Base-by-base conservation (phyloP, 2,888 invertebrate genomes). In the Papilio elwesi region DNA sequence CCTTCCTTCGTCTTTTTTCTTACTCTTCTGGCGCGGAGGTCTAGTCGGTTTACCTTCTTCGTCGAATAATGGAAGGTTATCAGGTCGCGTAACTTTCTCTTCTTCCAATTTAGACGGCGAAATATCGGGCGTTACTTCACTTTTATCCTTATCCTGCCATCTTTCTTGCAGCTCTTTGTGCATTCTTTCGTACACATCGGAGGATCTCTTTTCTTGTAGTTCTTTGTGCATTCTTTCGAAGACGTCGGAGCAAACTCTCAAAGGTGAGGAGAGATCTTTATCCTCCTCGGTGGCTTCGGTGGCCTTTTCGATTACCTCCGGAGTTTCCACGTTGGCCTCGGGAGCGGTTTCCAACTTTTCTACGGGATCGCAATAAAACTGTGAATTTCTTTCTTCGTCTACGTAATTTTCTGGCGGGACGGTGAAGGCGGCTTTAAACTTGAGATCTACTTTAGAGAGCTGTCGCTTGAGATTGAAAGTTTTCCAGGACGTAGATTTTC, bases 391-490 rank as follows among this genome's bases (percentile, higher is more conserved):
- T 69, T 81, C 82, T 74, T 90, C 91, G 49, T 89, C 88, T 55
- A 83, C 78, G 75, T 84, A 86, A 80, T 90, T 94, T 70, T 94
- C 94, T 76, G 91, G 85, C 64, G 94, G 88, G 16, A 85, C 88
- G 48, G 89, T 84, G 89, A 95, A 95, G 64, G 95, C 96, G 81
- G 95, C 96, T 86, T 96, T 96, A 75, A 96, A 90, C 87, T 96
- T 97, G 81, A 96, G 92, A 85, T 97, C 97, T 78, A 97, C 97
- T 90, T 95, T 96, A 76, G 97, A 97, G 80, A 97, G 94, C 90
- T 97, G 97, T 80, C 97, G 95, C 89, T 97, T 97, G 74, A 97
- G 93, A 87, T 96, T 97, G 92, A 97, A 97, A 75, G 95, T 95
- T 89, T 96, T 97, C 96, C 97, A 97, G 78, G 95, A 94, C 77